Conservation (phyloP, 92 coral and sea anemone genomes). For the Parazoanthus atlanticus region DNA sequence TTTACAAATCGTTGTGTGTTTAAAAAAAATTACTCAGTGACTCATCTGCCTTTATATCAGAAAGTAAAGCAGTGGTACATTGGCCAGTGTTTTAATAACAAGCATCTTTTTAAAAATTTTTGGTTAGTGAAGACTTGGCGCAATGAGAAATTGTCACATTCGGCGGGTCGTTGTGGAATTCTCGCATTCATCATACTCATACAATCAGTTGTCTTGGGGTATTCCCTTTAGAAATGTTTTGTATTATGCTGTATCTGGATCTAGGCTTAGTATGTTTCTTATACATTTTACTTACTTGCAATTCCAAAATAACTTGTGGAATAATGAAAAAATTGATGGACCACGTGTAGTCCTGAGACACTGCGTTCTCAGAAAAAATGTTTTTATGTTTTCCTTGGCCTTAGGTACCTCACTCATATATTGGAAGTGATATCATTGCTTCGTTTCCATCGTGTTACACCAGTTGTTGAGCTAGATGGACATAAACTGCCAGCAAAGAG, state of each 20-base stretch:
- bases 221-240: too few relatives aligned
- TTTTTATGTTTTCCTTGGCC: not conserved
- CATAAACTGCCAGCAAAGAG: slow-evolving; percentile 46
- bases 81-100: slow-evolving; percentile 12
- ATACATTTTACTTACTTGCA: too few relatives aligned
- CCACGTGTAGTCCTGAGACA: slow-evolving; percentile 8
- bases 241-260: too few relatives aligned
- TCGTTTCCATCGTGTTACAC: slow-evolving; percentile 26
- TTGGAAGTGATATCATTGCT: slow-evolving; percentile 34
- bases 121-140: slow-evolving; percentile 13
- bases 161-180: slow-evolving; percentile 9
- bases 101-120: slow-evolving; percentile 2
- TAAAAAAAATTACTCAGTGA: not conserved
- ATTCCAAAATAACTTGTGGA: too few relatives aligned
- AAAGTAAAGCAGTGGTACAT: slow-evolving; percentile 4
- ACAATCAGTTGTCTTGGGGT: not conserved
- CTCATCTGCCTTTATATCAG: slow-evolving; percentile 17
- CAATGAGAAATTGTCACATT: slow-evolving; percentile 15
- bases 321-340: not conserved
- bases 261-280: too few relatives aligned
- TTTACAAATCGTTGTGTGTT: slow-evolving; percentile 5
- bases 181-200: slow-evolving; percentile 5
- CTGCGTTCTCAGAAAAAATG: not conserved
- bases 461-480: slow-evolving; percentile 46
- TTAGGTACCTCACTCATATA: slow-evolving; percentile 33